Evolutionary conservation across 35 echinoderm and acorn worm genomes (phyloP).

Genomic region (Ptychodera flava): DNA sequence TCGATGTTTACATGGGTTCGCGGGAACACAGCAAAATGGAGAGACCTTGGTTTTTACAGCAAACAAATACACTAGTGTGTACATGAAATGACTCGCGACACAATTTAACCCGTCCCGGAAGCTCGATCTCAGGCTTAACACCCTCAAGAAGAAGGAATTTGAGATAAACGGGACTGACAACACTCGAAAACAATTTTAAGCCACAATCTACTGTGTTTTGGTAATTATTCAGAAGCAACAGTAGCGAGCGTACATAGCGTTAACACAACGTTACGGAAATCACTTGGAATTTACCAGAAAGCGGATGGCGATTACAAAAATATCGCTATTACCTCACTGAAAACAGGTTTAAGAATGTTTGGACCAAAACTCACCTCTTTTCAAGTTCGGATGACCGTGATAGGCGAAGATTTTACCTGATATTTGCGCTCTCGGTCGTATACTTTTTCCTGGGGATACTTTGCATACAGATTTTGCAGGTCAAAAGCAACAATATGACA

Average conservation of each 20-base stretch:
- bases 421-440: neutral
- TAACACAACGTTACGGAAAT: neutral
- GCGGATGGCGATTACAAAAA: neutral
- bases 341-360: neutral
- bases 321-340: too few relatives aligned
- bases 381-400: neutral
- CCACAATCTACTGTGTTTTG: neutral
- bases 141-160: too few relatives aligned
- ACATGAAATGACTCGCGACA: too few relatives aligned
- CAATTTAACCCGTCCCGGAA: too few relatives aligned
- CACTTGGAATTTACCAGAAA: neutral
- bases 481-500: neutral
- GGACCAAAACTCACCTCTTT: neutral
- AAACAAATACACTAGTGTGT: too few relatives aligned
- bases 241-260: neutral
- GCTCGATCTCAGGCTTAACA: too few relatives aligned
- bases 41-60: too few relatives aligned
- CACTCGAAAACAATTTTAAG: neutral
- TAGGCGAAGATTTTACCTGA: neutral
- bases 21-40: too few relatives aligned
- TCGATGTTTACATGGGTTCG: too few relatives aligned
- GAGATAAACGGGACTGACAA: too few relatives aligned
- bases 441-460: neutral
- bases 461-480: neutral
- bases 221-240: too few relatives aligned